These are phyloP conservation scores for Motacilla tschutschensis DNA, from an alignment of 2,113 vertebrate species.

Conservation along the genomic window DNA sequence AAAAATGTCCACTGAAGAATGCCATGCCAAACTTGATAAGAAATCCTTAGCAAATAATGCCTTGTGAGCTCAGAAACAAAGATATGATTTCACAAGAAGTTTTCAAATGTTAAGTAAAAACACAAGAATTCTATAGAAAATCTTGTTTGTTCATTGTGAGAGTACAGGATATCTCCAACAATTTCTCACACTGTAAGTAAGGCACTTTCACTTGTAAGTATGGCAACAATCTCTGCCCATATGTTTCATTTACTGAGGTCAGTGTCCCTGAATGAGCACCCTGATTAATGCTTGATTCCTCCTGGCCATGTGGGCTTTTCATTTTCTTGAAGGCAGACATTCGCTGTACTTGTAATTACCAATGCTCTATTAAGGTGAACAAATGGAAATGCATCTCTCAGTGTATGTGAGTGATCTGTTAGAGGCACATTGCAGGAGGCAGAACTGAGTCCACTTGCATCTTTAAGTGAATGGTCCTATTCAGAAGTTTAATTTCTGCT, in stretches of 20 bases:
- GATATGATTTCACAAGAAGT: neutral
- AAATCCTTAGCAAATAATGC: conserved; percentile 21
- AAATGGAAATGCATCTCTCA: neutral
- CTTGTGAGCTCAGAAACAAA: neutral
- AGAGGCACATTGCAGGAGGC: neutral
- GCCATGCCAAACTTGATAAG: neutral
- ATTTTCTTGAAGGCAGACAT: neutral
- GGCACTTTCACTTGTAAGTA: neutral
- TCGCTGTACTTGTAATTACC: neutral
- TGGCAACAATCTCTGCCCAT: neutral
- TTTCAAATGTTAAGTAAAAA: neutral
- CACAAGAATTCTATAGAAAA: neutral
- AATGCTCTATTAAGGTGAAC: neutral
- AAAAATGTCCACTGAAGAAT: neutral
- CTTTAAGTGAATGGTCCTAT: neutral
- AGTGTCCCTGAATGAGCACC: neutral
- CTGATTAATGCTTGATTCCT: neutral
- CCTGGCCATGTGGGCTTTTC: neutral
- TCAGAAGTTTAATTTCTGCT: neutral
- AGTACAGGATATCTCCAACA: neutral
- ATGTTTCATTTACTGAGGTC: neutral
- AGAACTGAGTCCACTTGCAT: neutral
- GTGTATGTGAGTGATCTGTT: neutral
- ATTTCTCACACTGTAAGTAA: neutral
- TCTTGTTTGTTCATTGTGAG: neutral